A percentile compares a stretch with the other conserved stretches of the same genome.
Evolutionary conservation across 1,140 invertebrate genomes (phyloP).

Genomic region (Apis cerana): DNA sequence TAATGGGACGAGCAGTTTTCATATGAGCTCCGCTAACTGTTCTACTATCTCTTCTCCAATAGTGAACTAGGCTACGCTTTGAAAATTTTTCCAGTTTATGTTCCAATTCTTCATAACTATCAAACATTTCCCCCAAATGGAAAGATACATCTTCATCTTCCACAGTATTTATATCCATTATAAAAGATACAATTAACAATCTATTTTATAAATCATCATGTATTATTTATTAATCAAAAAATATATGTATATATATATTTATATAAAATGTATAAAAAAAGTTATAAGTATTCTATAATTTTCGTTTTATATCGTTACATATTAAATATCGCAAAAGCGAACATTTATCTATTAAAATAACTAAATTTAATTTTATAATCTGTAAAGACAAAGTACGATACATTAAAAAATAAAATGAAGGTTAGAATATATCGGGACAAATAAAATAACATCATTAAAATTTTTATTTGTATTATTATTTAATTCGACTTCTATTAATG

Average conservation of each 20-base stretch:
- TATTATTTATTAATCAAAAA: slow-evolving; percentile 2
- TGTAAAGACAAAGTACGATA: not conserved
- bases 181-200: slow-evolving; percentile 44
- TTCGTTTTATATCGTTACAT: not conserved
- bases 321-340: not conserved
- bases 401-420: not conserved
- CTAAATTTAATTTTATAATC: not conserved
- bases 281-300: not conserved
- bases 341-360: not conserved
- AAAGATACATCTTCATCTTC: slow-evolving; percentile 73
- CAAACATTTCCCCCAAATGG: slow-evolving; percentile 76
- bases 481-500: slow-evolving; percentile 1
- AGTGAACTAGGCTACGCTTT: slow-evolving; percentile 77
- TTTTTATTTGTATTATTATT: slow-evolving; percentile 8
- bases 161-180: slow-evolving; percentile 58
- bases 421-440: not conserved
- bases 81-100: slow-evolving; percentile 76
- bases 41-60: slow-evolving; percentile 79
- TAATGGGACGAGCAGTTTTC: slow-evolving; percentile 80
- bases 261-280: not conserved
- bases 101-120: slow-evolving; percentile 78
- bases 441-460: not conserved
- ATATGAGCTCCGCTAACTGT: slow-evolving; percentile 79
- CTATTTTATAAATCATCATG: slow-evolving; percentile 37
- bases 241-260: not conserved